These are phyloP conservation scores for Eupeodes latifasciatus DNA, from an alignment of 2,888 invertebrate species.

Conservation along the genomic window DNA sequence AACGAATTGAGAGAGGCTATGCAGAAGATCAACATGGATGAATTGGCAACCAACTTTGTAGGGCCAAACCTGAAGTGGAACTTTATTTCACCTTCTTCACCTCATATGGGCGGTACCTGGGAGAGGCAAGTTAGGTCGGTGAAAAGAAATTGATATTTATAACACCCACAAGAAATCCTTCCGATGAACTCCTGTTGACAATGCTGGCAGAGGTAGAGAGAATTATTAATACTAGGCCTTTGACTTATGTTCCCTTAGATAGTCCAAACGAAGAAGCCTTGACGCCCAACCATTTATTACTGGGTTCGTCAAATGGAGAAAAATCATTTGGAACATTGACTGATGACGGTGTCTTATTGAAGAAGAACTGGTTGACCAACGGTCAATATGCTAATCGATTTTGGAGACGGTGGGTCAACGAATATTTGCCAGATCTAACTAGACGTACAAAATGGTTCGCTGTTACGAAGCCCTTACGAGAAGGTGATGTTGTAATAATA, in stretches of 20 bases:
- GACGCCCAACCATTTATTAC: slow-evolving; percentile 77
- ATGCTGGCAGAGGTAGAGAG: slow-evolving; percentile 58
- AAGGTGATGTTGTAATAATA: too few species aligned
- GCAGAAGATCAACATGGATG: too few species aligned
- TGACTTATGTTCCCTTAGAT: slow-evolving; percentile 40
- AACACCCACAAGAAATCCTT: slow-evolving; percentile 64
- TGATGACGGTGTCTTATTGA: too few species aligned
- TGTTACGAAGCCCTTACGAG: too few species aligned
- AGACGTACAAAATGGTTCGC: too few species aligned
- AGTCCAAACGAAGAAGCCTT: slow-evolving; percentile 63
- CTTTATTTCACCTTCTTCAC: slow-evolving; percentile 75
- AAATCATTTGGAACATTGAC: too few species aligned
- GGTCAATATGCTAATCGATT: slow-evolving; percentile 45
- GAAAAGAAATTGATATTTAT: slow-evolving; percentile 52
- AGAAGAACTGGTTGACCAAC: too few species aligned
- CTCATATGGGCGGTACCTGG: slow-evolving; percentile 73
- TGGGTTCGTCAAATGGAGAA: too few species aligned
- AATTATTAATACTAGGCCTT: slow-evolving; percentile 74
- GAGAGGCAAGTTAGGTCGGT: slow-evolving; percentile 53
- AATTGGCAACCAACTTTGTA: slow-evolving; percentile 21
- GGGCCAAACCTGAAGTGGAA: slow-evolving; percentile 66
- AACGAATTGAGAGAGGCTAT: too few species aligned
- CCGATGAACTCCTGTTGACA: slow-evolving; percentile 66
- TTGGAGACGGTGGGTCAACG: too few species aligned
- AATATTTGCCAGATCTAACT: too few species aligned